Base-by-base conservation (phyloP, 1,140 invertebrate genomes). In the Sminthurinus signatus region DNA sequence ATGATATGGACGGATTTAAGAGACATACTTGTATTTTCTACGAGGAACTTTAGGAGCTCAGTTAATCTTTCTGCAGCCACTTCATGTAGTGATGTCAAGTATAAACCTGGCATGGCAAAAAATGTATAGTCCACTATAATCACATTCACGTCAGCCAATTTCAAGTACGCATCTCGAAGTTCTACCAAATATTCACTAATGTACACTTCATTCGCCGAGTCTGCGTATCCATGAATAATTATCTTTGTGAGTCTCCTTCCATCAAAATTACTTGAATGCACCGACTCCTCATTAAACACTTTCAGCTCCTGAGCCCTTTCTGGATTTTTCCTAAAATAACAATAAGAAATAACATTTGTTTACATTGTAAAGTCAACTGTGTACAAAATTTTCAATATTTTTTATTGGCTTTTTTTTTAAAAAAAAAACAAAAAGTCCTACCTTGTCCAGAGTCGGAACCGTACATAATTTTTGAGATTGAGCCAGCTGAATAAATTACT, bases 391-490 rank as follows among this genome's bases (percentile, higher is more conserved):
- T 8, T 48, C 44, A 5, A 25, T 5, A 12, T 21, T 21, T 48
- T 8, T n/a, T 25, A 8, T 48, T n/a, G 17, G n/a, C n/a, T 42
- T 25, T n/a, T 10, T 10, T 10, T 21, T 12, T 5, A n/a, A 5
- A 25, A 19, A 8, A 48, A 19, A 48, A 10, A 10, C 44, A 21
- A 25, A 19, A 48, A 19, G n/a, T 5, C 23, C 5, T 62, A 65
- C 67, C 67, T 56, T 39, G 67, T 60, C 67, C 67, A 69, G n/a
- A 69, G 36, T n/a, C 52, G 44, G 46, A 69, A 69, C 28, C 51
- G 51, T 8, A 69, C 52, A n/a, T 21, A 19, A 62, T 61, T 62
- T 51, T 56, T 60, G n/a, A 52, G 23, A 57, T 69, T 69, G 3
- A 69, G 27, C 58, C 57, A 69, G 29, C 58, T 42, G 28, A 69